Conservation (phyloP, 2,888 invertebrate genomes). For the Leptinotarsa juncta region DNA sequence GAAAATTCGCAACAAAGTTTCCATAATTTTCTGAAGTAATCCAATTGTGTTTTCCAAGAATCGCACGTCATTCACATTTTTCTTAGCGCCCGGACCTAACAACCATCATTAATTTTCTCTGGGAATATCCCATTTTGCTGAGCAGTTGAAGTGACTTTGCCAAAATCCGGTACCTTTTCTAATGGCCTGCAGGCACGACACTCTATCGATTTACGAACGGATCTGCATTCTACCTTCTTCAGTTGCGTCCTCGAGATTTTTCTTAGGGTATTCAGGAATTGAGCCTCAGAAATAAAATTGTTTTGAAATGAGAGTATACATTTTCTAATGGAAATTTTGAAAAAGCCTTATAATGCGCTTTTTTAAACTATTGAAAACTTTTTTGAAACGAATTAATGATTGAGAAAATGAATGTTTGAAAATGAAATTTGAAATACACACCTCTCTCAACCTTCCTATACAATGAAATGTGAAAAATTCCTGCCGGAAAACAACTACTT, state of each 20-base stretch:
- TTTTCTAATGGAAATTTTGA: no score
- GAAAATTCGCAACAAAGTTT: conserved; percentile 4
- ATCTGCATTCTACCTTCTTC: conserved; percentile 38
- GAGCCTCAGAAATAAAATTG: no score
- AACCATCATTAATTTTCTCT: conserved; percentile 14
- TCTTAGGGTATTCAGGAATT: background rate
- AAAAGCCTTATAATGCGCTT: no score
- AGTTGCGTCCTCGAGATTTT: conserved; percentile 23
- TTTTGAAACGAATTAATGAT: no score
- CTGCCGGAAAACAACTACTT: no score
- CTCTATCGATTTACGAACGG: conserved; percentile 34
- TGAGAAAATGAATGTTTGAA: no score
- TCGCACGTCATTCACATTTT: conserved; percentile 11
- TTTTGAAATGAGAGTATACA: no score
- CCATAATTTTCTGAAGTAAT: conserved; percentile 11
- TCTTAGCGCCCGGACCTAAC: conserved; percentile 16
- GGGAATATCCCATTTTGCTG: conserved; percentile 12
- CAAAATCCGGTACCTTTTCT: conserved; percentile 33
- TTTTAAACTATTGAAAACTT: no score
- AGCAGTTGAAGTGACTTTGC: conserved; percentile 32
- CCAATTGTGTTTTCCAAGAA: conserved; percentile 1
- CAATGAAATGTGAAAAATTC: no score
- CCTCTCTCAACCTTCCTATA: no score
- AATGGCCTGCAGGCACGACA: conserved; percentile 37
- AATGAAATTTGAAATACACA: no score